Evolutionary conservation across 2,888 invertebrate genomes (phyloP).

Genomic region (Phymatocera aterrima): DNA sequence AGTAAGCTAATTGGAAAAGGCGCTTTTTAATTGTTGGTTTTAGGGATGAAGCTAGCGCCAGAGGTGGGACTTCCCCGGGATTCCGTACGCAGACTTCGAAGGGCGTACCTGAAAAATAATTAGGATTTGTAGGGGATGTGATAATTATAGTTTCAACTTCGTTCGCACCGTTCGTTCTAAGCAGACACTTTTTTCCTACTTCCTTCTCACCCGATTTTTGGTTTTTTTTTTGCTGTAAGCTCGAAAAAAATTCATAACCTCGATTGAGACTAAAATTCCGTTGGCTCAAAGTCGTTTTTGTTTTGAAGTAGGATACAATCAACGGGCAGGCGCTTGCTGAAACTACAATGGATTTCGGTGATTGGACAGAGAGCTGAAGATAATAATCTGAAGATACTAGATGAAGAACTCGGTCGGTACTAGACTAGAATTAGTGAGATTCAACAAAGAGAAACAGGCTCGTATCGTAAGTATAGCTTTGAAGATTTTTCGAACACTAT

Average conservation of each 20-base stretch:
- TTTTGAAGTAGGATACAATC: too few species aligned
- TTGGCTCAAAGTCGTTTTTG: neutral
- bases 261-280: neutral
- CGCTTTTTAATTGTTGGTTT: conserved; percentile 57
- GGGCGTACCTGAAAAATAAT: conserved; percentile 61
- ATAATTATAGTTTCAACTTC: conserved; percentile 58
- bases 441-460: neutral
- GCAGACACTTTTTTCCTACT: neutral
- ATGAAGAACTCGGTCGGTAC: neutral
- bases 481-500: conserved; percentile 14
- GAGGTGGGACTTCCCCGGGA: neutral
- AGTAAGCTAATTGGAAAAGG: conserved; percentile 64
- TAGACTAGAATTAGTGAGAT: neutral
- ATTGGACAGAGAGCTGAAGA: neutral
- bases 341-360: neutral
- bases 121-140: conserved; percentile 61
- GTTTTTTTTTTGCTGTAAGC: neutral
- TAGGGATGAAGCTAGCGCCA: conserved; percentile 18
- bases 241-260: neutral
- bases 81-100: conserved; percentile 50
- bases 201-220: neutral
- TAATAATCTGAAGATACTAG: neutral
- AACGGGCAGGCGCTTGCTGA: too few species aligned
- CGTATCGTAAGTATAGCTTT: neutral
- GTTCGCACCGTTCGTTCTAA: neutral